phyloP scores from a whole-genome alignment of 2,888 invertebrate genomes.

The Protonemura montana region DNA sequence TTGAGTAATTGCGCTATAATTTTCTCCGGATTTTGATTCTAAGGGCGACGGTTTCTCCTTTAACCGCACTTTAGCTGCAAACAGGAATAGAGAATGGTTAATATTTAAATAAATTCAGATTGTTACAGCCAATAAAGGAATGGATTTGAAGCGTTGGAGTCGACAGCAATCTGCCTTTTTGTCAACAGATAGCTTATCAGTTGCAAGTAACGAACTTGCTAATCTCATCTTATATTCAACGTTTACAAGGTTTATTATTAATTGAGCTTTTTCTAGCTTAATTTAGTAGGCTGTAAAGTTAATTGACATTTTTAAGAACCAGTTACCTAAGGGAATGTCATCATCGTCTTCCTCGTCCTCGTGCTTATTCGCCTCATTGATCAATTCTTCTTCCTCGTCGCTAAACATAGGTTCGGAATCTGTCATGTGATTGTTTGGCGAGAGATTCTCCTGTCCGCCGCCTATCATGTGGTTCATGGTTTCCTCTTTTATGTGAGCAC shows the following conservation, averaged over 20 bases:
- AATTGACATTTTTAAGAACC: background rate
- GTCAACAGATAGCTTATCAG: background rate
- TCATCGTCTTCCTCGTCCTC: constrained; percentile 73
- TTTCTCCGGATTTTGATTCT: constrained; percentile 51
- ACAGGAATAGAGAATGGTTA: constrained; percentile 37
- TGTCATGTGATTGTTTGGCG: constrained; percentile 49
- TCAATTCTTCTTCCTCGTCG: constrained; percentile 79
- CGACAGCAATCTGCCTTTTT: background rate
- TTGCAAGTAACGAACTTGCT: background rate
- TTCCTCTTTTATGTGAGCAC: constrained; percentile 51
- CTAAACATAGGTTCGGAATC: constrained; percentile 77
- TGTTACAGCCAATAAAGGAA: no score
- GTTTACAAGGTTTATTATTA: no score
- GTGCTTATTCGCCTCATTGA: background rate
- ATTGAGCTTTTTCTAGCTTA: no score
- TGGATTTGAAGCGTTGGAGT: background rate
- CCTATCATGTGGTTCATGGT: constrained; percentile 50
- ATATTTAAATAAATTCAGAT: no score
- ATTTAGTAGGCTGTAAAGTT: background rate
- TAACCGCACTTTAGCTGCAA: constrained; percentile 73
- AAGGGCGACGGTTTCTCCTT: constrained; percentile 60
- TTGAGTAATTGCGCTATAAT: constrained; percentile 55
- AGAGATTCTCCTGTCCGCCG: constrained; percentile 51
- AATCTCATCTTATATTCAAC: background rate
- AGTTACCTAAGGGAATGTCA: constrained; percentile 69